Conservation (phyloP, 2,888 invertebrate genomes). For the Lordiphosa andalusiaca region DNA sequence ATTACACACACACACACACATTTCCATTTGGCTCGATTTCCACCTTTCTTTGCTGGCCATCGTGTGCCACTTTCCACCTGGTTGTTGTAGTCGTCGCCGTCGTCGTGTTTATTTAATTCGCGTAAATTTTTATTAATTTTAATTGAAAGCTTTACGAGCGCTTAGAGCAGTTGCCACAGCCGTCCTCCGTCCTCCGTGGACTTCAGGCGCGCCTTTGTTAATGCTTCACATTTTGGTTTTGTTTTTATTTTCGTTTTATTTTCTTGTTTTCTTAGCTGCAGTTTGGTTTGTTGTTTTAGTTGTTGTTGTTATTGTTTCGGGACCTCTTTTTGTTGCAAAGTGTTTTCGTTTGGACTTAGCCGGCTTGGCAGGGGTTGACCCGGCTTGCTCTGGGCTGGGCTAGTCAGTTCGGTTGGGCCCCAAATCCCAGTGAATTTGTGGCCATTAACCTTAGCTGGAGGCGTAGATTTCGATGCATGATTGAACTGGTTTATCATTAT, state of each 20-base stretch:
- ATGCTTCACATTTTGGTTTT: slow-evolving; percentile 39
- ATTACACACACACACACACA: slow-evolving; percentile 3
- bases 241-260: background rate
- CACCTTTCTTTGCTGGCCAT: slow-evolving; percentile 4
- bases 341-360: slow-evolving; percentile 18
- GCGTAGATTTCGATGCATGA: too few species aligned
- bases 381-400: too few species aligned
- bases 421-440: too few species aligned
- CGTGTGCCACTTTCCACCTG: slow-evolving; percentile 9
- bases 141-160: slow-evolving; percentile 72
- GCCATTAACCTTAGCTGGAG: too few species aligned
- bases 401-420: too few species aligned
- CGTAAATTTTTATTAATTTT: slow-evolving; percentile 74
- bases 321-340: slow-evolving; percentile 30
- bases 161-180: slow-evolving; percentile 21
- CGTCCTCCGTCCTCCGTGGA: too few species aligned
- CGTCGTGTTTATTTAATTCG: slow-evolving; percentile 67
- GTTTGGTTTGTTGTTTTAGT: slow-evolving; percentile 32
- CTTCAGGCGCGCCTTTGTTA: slow-evolving; percentile 55
- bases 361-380: slow-evolving; percentile 15
- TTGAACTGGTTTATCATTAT: slow-evolving; percentile 13
- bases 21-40: slow-evolving; percentile 11
- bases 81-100: slow-evolving; percentile 9
- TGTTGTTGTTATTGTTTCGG: slow-evolving; percentile 39
- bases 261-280: slow-evolving; percentile 7